Evolutionary conservation across 2,888 invertebrate species (phyloP), one percentile per base, ranked within the genome.

Genomic region (Pteria penguin): DNA sequence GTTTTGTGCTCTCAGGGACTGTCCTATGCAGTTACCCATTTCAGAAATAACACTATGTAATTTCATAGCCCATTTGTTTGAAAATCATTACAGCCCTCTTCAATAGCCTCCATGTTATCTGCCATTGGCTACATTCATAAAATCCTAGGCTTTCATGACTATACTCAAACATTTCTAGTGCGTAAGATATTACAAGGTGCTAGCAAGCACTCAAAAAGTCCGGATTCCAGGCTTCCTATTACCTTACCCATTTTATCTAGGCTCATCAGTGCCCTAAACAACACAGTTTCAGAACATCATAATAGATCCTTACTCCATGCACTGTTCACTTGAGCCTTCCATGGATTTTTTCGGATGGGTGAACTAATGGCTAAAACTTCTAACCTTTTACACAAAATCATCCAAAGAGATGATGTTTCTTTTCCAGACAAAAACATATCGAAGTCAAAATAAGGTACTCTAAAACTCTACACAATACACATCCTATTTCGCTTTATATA

Each of bases 331-430:
- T 18, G 29, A 14, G 66, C 72, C 29, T 72, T 73, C 32, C 73
- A 66, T 67, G 73, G 57, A 36, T 73, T 73, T 58, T 58, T 72
- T 11, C 52, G 67, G 4, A n/a, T 67, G 22, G 66, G 72, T 0
- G 72, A 72, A 65, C 32, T 72, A 18, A 36, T 62, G n/a, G 31
- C 36, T 8, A 31, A 45, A 45, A 31, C 36, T 4, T 22, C 26
- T 62, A 18, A 61, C 3, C 24, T 29, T 33, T 24, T 24, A 24
- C 1, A 4, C 14, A 29, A 61, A n/a, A 63, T 63, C 2, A 2
- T 72, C 0, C 63, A 72, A 55, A 54, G 54, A 32, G 5, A 3
- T 8, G 72, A 63, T 55, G 52, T 72, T 22, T 31, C 0, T 11
- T 72, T 72, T 63, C 5, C 29, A 22, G 29, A 32, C 4, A 18